Conservation (phyloP, 2,888 invertebrate genomes). For the Netelia melanura region DNA sequence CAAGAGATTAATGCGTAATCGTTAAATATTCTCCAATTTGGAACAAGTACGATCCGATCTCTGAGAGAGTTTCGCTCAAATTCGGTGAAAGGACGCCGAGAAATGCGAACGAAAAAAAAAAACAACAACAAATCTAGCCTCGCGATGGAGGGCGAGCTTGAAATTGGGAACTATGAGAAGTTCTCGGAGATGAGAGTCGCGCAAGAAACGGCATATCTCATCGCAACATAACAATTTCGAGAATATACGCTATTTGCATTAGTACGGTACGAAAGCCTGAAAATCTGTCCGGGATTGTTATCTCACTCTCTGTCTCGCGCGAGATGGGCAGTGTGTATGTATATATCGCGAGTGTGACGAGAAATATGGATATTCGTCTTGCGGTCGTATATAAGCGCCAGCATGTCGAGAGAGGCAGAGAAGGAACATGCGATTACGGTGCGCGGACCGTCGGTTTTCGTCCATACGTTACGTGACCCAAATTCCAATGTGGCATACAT, state of each 20-base stretch:
- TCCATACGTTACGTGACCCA: constrained; percentile 61
- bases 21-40: too few species aligned
- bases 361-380: constrained; percentile 56
- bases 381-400: constrained; percentile 54
- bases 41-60: too few species aligned
- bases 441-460: constrained; percentile 50
- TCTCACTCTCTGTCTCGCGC: not conserved
- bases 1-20: too few species aligned
- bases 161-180: constrained; percentile 33
- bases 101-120: too few species aligned
- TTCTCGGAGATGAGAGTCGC: constrained; percentile 51
- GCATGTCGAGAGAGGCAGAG: constrained; percentile 30
- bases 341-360: constrained; percentile 50
- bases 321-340: not conserved
- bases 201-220: constrained; percentile 33
- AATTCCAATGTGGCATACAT: constrained; percentile 59
- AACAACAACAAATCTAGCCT: too few species aligned
- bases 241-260: constrained; percentile 45
- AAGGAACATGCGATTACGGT: constrained; percentile 61
- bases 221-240: constrained; percentile 40
- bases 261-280: constrained; percentile 41
- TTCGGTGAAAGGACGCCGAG: too few species aligned
- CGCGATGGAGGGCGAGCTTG: not conserved
- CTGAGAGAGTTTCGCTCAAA: too few species aligned
- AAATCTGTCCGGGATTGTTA: constrained; percentile 48